A percentile compares a stretch with the other conserved stretches of the same genome.
phyloP scores from a whole-genome alignment of 2,113 vertebrate species.

The Sorex araneus region DNA sequence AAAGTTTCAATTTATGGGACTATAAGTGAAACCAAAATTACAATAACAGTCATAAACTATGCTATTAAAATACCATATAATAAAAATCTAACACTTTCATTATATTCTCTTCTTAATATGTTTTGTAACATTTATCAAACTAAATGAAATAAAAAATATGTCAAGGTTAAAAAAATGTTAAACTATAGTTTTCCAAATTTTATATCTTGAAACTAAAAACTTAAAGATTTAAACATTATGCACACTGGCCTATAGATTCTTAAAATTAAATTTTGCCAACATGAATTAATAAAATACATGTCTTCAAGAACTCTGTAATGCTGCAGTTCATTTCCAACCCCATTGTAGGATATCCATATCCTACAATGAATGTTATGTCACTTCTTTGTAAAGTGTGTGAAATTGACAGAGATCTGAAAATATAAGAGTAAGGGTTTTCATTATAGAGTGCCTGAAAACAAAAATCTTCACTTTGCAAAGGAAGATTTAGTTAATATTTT shows the following conservation, averaged over 20 bases:
- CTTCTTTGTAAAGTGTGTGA: constrained; percentile 37
- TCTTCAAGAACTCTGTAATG: not conserved
- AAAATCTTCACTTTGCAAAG: constrained; percentile 55
- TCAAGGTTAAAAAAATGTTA: not conserved
- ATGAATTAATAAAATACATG: not conserved
- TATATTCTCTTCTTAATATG: constrained; percentile 10
- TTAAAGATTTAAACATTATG: constrained; percentile 43
- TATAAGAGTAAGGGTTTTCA: constrained; percentile 59
- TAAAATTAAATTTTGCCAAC: constrained; percentile 54
- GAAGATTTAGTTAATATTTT: constrained; percentile 69
- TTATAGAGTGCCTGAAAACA: constrained; percentile 53
- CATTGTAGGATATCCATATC: not conserved
- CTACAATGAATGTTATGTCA: not conserved
- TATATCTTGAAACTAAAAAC: not conserved
- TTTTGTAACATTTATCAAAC: constrained; percentile 41
- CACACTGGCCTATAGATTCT: not conserved
- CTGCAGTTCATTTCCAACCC: not conserved
- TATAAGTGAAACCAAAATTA: constrained; percentile 56
- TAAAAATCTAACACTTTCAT: constrained; percentile 53
- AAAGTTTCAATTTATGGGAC: constrained; percentile 31
- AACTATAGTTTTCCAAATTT: not conserved
- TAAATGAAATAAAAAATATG: constrained; percentile 28
- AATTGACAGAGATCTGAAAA: constrained; percentile 32
- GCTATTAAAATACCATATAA: constrained; percentile 37
- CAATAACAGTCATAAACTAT: constrained; percentile 41